Evolutionary conservation across 1,140 invertebrate genomes (phyloP), one percentile per base, ranked within the genome.

Genomic region (Himalopsyche phryganea): DNA sequence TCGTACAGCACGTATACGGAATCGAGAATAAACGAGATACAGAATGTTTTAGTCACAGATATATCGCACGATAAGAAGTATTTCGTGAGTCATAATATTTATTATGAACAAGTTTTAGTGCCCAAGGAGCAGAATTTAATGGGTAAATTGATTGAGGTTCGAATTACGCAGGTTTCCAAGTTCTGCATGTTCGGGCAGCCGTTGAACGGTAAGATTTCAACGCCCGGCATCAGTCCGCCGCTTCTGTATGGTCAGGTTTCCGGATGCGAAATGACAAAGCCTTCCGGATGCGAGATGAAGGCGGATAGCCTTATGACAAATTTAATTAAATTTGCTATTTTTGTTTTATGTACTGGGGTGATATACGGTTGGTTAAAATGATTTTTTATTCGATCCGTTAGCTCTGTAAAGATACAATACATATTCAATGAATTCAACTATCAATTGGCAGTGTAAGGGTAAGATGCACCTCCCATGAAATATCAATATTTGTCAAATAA

Each of bases 71-170:
- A 98, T 71, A 89, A 89, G 66, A 80, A 88, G 36, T 88, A 93
- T 75, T 96, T 85, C 70, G 96, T 98, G 2, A 94, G 85, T 0
- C 96, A 99, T 74, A 98, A 98, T 74, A 92, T 97, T 71, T 91
- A 78, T 68, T 99, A 99, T 71, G 94, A 98, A 72, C 97, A 99
- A 80, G 87, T 96, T 4, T 72, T 96, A 33, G 80, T 96, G 0
- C 90, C 91, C 0, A 89, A 90, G 74, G 77, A 85, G 17, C 77
- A 88, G 6, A 80, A 85, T 64, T 83, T 86, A 14, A 83, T 96
- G 80, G 95, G 95, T 0, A 90, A 91, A 71, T 82, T 88, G 68
- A 77, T 97, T 0, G 83, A 80, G 20, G 93, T 97, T 0, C 80
- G 83, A 67, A 92, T 97, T 17, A 76, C 80, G 0, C 79, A 83